Evolutionary conservation across 1,140 invertebrate genomes (phyloP).

Genomic region (Drosophila ananassae): DNA sequence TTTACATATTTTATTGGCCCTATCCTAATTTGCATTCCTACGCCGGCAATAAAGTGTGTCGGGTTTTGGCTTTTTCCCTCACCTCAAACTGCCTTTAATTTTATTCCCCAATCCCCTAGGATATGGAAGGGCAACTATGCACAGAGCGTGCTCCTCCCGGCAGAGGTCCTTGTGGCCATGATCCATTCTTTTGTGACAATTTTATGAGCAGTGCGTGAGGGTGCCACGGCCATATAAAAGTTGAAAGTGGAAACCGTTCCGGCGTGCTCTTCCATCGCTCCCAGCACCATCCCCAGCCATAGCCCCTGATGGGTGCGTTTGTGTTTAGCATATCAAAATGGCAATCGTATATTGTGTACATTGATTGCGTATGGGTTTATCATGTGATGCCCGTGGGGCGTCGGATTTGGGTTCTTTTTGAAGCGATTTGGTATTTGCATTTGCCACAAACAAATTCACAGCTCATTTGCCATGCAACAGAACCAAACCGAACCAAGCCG

Average conservation of each 20-base stretch:
- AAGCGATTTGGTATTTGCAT: conserved; percentile 38
- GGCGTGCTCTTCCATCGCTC: not conserved
- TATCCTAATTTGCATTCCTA: conserved; percentile 16
- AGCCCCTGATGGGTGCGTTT: conserved; percentile 4
- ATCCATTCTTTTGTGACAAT: conserved; percentile 36
- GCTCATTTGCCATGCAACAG: conserved; percentile 47
- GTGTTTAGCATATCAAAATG: conserved; percentile 51
- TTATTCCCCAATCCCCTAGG: conserved; percentile 22
- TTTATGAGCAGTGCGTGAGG: conserved; percentile 53
- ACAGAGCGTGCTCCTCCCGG: conserved; percentile 8
- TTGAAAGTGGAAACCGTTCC: conserved; percentile 16
- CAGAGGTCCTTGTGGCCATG: conserved; percentile 1
- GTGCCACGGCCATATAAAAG: conserved; percentile 9
- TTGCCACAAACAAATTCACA: conserved; percentile 51
- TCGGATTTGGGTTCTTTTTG: not conserved
- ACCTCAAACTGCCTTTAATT: not conserved
- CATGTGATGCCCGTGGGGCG: conserved; percentile 1
- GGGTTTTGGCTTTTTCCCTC: not conserved
- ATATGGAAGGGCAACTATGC: conserved; percentile 21
- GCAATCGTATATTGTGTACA: conserved; percentile 35
- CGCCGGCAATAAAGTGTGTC: conserved; percentile 12
- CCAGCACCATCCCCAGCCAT: too few species aligned
- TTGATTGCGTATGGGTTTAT: conserved; percentile 22
- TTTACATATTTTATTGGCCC: conserved; percentile 16
- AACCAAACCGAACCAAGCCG: not conserved